These are phyloP conservation scores for Lerista edwardsae DNA, from an alignment of 2,797 vertebrate species.

Conservation along the genomic window DNA sequence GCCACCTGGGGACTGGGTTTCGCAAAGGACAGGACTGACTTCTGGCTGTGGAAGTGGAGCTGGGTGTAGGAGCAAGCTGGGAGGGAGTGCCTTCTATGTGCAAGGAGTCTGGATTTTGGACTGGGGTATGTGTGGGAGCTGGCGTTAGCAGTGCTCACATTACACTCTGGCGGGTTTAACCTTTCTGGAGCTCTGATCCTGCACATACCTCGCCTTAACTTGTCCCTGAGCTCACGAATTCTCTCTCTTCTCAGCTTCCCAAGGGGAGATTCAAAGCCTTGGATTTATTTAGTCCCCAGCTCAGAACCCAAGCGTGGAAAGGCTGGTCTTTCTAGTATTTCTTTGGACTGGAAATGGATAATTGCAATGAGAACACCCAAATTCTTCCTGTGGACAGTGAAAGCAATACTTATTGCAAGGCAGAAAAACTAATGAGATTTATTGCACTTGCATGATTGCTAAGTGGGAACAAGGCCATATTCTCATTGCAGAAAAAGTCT, in stretches of 20 bases:
- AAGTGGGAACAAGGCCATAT: not conserved
- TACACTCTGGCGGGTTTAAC: constrained; percentile 67
- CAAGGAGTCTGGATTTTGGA: constrained; percentile 53
- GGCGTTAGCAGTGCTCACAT: constrained; percentile 65
- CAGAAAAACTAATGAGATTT: not conserved
- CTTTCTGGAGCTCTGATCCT: constrained; percentile 72
- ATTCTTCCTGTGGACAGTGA: not conserved
- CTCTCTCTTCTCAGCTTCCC: not conserved
- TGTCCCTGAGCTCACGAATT: not conserved
- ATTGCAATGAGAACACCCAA: not conserved
- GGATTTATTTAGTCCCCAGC: not conserved
- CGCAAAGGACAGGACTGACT: constrained; percentile 16
- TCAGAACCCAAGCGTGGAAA: not conserved
- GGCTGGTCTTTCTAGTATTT: not conserved
- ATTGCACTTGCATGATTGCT: not conserved
- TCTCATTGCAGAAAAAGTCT: not conserved
- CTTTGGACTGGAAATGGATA: not conserved
- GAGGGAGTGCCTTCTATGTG: constrained; percentile 67
- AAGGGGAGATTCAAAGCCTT: constrained; percentile 5
- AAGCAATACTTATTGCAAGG: not conserved
- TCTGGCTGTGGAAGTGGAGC: constrained; percentile 52
- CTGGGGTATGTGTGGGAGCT: not conserved
- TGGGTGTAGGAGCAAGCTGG: constrained; percentile 13
- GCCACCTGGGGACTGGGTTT: not conserved
- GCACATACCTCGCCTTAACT: constrained; percentile 57